Evolutionary conservation across 2,113 vertebrate genomes (phyloP).

Genomic region (Sylvilagus bachmani): DNA sequence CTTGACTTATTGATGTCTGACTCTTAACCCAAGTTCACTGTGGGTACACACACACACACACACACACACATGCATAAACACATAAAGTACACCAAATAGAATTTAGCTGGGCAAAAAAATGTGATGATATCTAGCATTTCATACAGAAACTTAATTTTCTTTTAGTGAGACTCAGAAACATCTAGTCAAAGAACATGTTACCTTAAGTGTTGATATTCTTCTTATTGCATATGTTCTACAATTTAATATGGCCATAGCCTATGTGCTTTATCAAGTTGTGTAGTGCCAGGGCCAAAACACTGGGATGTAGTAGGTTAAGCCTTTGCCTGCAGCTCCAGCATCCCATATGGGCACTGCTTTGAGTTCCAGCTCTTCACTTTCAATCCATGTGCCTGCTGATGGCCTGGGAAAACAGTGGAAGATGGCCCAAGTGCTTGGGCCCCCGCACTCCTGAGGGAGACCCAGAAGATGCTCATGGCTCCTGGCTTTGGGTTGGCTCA

Average conservation of each 20-base stretch:
- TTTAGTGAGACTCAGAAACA: background rate
- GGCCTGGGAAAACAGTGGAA: no score
- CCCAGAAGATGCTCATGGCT: no score
- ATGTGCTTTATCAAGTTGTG: background rate
- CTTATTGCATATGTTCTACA: background rate
- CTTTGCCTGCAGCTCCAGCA: no score
- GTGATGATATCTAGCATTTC: background rate
- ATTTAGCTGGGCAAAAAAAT: background rate
- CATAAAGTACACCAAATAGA: background rate
- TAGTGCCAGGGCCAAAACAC: no score
- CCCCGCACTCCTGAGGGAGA: no score
- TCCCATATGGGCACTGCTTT: no score
- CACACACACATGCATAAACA: background rate
- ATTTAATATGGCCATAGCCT: background rate
- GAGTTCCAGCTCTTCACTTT: no score
- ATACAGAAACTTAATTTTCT: constrained; percentile 2
- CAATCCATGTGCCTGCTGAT: no score
- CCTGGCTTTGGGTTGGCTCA: no score
- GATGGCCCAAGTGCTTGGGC: no score
- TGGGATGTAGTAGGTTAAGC: no score
- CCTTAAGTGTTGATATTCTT: background rate
- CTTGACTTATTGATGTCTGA: background rate
- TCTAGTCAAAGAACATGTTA: background rate
- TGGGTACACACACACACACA: background rate
- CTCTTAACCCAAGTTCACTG: background rate